Conservation (phyloP, 2,797 vertebrate species). For the Premnoplex brunnescens region DNA sequence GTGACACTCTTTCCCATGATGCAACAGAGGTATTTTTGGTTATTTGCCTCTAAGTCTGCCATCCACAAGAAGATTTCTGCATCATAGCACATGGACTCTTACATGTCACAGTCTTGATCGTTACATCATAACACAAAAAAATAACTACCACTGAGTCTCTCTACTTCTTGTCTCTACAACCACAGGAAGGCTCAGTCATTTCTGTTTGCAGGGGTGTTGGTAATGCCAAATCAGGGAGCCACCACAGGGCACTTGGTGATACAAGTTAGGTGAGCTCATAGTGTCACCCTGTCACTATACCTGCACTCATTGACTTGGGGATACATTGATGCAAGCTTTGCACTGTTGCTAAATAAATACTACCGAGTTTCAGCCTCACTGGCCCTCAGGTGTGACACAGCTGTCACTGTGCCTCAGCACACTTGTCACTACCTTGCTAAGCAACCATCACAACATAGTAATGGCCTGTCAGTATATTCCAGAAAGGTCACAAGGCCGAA, state of each 20-base stretch:
- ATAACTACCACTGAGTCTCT: background rate
- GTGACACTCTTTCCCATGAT: rapidly evolving
- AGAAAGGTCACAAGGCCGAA: background rate
- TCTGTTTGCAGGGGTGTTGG: rapidly evolving
- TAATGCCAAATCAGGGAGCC: background rate
- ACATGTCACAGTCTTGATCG: background rate
- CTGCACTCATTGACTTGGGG: background rate
- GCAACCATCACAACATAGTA: background rate
- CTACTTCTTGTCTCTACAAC: background rate
- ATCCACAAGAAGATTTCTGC: background rate
- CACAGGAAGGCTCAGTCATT: background rate
- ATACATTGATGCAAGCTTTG: background rate
- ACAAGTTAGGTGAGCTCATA: background rate
- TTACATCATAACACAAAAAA: background rate
- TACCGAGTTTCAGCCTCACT: background rate
- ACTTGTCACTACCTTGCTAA: background rate
- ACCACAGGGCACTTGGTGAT: background rate
- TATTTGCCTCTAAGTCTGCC: background rate
- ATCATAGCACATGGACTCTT: background rate
- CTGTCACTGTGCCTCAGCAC: background rate
- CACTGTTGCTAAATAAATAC: slow-evolving; percentile 1
- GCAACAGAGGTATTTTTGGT: background rate
- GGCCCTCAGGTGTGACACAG: background rate
- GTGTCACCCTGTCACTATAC: background rate
- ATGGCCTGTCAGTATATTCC: background rate